phyloP scores from a whole-genome alignment of 2,888 invertebrate species.

The Anorthoa munda region DNA sequence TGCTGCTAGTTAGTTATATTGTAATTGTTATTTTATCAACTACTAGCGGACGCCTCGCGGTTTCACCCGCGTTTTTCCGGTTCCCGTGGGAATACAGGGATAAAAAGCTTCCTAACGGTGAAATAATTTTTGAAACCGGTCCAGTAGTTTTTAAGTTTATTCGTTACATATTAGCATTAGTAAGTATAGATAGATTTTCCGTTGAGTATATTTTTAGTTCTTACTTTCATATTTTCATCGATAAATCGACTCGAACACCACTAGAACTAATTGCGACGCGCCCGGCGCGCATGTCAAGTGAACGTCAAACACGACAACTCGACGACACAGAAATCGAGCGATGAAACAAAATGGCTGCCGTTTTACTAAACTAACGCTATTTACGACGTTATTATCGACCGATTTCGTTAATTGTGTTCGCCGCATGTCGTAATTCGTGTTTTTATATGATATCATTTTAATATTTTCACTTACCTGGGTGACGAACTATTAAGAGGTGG shows the following conservation, averaged over 20 bases:
- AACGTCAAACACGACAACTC: conserved; percentile 52
- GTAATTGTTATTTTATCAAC: too few species aligned
- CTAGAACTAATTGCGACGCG: conserved; percentile 43
- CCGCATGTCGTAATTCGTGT: neutral
- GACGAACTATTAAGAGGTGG: conserved; percentile 1
- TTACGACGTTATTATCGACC: conserved; percentile 23
- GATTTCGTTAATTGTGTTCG: conserved; percentile 12
- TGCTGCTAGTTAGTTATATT: neutral
- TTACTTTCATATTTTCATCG: conserved; percentile 14
- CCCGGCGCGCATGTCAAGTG: conserved; percentile 49
- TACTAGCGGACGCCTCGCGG: too few species aligned
- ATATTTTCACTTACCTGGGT: conserved; percentile 3
- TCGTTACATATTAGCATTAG: too few species aligned
- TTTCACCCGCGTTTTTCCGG: too few species aligned
- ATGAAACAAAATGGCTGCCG: conserved; percentile 64
- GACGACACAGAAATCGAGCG: conserved; percentile 18
- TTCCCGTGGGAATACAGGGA: too few species aligned
- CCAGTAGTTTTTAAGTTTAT: too few species aligned
- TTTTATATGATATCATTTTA: conserved; percentile 13
- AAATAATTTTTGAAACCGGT: too few species aligned
- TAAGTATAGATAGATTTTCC: too few species aligned
- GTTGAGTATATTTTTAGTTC: too few species aligned
- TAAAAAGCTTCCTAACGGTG: too few species aligned
- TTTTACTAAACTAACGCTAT: conserved; percentile 19
- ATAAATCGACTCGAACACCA: conserved; percentile 52